These are phyloP conservation scores for Amiota minor DNA, from an alignment of 2,888 invertebrate genomes.

Conservation along the genomic window DNA sequence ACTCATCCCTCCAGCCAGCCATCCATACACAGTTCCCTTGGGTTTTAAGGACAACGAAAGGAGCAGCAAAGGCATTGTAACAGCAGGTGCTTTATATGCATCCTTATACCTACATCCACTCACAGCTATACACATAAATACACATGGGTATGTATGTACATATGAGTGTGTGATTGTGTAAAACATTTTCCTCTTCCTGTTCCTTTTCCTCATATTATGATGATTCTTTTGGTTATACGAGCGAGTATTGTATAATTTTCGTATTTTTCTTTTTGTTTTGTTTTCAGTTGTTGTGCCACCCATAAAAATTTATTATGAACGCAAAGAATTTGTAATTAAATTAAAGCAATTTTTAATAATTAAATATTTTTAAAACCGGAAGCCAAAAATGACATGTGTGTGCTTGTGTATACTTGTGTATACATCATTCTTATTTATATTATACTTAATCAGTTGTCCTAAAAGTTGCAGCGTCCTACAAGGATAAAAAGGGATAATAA, in stretches of 20 bases:
- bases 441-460: too few relatives aligned
- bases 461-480: too few relatives aligned
- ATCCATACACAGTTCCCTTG: slow-evolving; percentile 46
- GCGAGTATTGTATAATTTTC: too few relatives aligned
- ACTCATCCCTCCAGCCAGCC: slow-evolving; percentile 47
- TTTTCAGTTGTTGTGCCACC: background rate
- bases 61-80: slow-evolving; percentile 51
- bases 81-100: slow-evolving; percentile 53
- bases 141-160: background rate
- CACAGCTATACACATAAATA: slow-evolving; percentile 12
- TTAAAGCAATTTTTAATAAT: slow-evolving; percentile 53
- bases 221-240: background rate
- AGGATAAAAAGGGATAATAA: too few relatives aligned
- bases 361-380: slow-evolving; percentile 31
- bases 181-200: background rate
- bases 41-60: slow-evolving; percentile 57
- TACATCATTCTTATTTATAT: too few relatives aligned
- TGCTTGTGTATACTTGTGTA: too few relatives aligned
- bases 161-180: background rate
- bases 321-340: slow-evolving; percentile 65
- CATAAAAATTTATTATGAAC: slow-evolving; percentile 60
- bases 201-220: slow-evolving; percentile 2
- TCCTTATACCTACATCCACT: background rate
- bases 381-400: background rate
- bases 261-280: too few relatives aligned